A percentile compares a stretch with the other conserved stretches of the same genome.
phyloP scores from a whole-genome alignment of 2,113 vertebrate genomes.

The Scalopus aquaticus region DNA sequence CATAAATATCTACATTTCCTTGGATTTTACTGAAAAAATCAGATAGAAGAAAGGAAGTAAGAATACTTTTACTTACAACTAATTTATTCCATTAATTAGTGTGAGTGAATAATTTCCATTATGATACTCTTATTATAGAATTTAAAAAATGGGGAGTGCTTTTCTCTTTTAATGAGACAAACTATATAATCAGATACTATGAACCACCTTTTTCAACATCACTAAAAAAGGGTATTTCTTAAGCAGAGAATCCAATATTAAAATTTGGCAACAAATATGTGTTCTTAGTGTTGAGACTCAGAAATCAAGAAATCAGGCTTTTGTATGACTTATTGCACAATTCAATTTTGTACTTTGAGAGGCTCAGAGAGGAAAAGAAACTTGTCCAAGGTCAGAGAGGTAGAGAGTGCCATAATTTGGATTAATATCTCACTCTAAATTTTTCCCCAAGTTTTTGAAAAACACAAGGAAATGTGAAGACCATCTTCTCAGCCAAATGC shows the following conservation, averaged over 20 bases:
- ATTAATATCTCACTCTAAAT: neutral
- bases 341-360: conserved; percentile 1
- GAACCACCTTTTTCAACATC: neutral
- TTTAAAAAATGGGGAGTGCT: neutral
- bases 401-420: neutral
- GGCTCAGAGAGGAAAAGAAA: neutral
- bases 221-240: neutral
- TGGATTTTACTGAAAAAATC: neutral
- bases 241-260: neutral
- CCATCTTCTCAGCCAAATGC: neutral
- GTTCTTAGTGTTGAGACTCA: neutral
- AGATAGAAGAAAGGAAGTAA: neutral
- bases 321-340: neutral
- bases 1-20: neutral
- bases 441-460: conserved; percentile 18
- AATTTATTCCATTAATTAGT: conserved; percentile 27
- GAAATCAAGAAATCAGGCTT: neutral
- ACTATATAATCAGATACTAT: neutral
- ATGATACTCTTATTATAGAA: neutral
- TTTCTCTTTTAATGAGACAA: conserved; percentile 12
- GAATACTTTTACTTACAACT: neutral
- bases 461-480: neutral
- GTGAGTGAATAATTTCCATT: conserved; percentile 41
- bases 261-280: conserved; percentile 33
- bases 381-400: neutral